Percentiles rank a stretch among this genome's conserved stretches.
Evolutionary conservation across 1,140 invertebrate genomes (phyloP).

Genomic region (Andrena cerasifolii): DNA sequence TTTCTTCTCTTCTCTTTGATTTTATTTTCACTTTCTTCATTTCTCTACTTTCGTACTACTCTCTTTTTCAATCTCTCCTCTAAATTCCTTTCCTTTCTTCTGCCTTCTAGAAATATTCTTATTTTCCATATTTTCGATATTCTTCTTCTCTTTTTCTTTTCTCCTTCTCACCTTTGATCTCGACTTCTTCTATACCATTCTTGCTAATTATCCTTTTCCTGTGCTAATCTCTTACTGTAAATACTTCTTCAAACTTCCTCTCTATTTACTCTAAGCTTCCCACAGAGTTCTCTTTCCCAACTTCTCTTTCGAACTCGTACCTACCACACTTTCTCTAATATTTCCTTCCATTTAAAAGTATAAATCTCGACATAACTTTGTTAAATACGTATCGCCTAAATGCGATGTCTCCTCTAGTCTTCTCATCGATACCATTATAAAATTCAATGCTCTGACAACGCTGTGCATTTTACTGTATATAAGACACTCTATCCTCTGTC

Average conservation of each 20-base stretch:
- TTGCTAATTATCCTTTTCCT: background rate
- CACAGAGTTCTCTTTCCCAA: conserved; percentile 20
- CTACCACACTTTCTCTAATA: background rate
- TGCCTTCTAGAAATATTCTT: background rate
- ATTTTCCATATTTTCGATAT: conserved; percentile 21
- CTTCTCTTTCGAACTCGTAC: background rate
- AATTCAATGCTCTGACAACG: conserved; percentile 10
- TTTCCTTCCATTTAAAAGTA: background rate
- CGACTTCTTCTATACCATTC: conserved; percentile 7
- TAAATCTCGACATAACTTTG: background rate
- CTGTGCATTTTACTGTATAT: conserved; percentile 12
- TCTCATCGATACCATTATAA: background rate
- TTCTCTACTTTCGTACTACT: background rate
- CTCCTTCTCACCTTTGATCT: background rate
- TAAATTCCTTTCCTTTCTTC: background rate
- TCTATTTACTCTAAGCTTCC: conserved; percentile 21
- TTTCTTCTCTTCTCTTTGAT: background rate
- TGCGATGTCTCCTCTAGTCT: background rate
- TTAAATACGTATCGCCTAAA: background rate
- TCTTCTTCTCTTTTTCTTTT: conserved; percentile 21
- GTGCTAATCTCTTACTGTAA: conserved; percentile 2
- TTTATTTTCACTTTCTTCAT: background rate
- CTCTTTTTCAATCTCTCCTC: background rate
- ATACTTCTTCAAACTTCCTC: conserved; percentile 17
- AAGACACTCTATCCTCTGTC: background rate